Conservation (phyloP, 2,797 vertebrate species). For the Mareca strepera region DNA sequence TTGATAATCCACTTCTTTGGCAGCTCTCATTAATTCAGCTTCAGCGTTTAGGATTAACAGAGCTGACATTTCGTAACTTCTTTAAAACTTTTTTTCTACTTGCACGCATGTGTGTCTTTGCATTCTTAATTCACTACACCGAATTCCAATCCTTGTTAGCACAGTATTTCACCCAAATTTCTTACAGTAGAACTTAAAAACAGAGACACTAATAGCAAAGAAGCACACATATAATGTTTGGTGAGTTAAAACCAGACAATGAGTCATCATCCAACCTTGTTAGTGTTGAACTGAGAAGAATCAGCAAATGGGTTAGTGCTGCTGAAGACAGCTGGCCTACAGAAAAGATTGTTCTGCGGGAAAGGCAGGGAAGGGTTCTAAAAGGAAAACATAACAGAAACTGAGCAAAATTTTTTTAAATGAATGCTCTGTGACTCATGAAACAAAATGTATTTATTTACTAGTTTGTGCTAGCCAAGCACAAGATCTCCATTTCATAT, state of each 20-base stretch:
- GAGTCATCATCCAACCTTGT: conserved; percentile 86
- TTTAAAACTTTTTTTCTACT: background rate
- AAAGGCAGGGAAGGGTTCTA: conserved; percentile 88
- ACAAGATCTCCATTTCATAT: background rate
- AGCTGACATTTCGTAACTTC: background rate
- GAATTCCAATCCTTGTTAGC: conserved; percentile 35
- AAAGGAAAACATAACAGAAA: conserved; percentile 81
- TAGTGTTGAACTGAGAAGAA: conserved; percentile 81
- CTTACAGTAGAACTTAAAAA: background rate
- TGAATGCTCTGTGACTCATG: background rate
- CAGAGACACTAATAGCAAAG: conserved; percentile 14
- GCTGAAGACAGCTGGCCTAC: conserved; percentile 80
- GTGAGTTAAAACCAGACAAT: conserved; percentile 57
- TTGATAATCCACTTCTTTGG: background rate
- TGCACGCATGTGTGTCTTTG: background rate
- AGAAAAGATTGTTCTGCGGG: conserved; percentile 81
- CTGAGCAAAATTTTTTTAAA: conserved; percentile 44
- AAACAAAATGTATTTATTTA: background rate
- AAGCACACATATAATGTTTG: background rate
- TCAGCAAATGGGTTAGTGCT: conserved; percentile 88
- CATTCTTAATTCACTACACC: background rate
- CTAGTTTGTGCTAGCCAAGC: background rate
- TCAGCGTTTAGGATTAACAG: background rate
- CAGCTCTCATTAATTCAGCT: background rate
- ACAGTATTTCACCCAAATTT: background rate